These are phyloP conservation scores for Erpetoichthys calabaricus DNA, from an alignment of 2,797 vertebrate genomes.

Conservation along the genomic window DNA sequence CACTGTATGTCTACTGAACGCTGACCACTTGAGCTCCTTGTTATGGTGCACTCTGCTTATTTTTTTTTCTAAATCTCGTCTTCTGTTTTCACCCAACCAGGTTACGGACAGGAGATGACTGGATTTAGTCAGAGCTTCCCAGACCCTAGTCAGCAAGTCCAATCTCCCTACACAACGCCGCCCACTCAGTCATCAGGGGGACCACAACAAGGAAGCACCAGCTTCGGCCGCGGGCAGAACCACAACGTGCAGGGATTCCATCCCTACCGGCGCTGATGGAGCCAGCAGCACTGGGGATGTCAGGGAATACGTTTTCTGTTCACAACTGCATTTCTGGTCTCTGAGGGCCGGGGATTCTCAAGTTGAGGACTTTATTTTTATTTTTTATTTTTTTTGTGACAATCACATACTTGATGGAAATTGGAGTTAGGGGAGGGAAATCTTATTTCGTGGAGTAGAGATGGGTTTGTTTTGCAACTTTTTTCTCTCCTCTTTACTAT, in stretches of 20 bases:
- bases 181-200: constrained; percentile 71
- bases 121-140: constrained; percentile 89
- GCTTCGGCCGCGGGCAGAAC: constrained; percentile 92
- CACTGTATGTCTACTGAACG: too few species aligned
- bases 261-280: constrained; percentile 85
- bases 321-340: constrained; percentile 44
- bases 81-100: constrained; percentile 41
- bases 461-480: neutral
- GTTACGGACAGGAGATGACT: constrained; percentile 94
- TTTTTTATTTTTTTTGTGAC: constrained; percentile 33
- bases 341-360: constrained; percentile 32
- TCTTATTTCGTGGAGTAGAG: neutral
- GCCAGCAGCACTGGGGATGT: constrained; percentile 32
- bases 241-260: constrained; percentile 98
- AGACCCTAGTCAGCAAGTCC: constrained; percentile 80
- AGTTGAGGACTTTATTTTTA: constrained; percentile 39
- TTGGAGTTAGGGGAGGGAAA: constrained; percentile 10
- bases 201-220: constrained; percentile 64
- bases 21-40: neutral
- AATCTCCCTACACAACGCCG: constrained; percentile 74
- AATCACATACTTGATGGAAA: constrained; percentile 55
- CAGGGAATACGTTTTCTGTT: constrained; percentile 61
- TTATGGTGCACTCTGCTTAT: too few species aligned
- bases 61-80: neutral
- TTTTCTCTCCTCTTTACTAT: neutral